Evolutionary conservation across 2,888 invertebrate species (phyloP).

Genomic region (Andricus curvator): DNA sequence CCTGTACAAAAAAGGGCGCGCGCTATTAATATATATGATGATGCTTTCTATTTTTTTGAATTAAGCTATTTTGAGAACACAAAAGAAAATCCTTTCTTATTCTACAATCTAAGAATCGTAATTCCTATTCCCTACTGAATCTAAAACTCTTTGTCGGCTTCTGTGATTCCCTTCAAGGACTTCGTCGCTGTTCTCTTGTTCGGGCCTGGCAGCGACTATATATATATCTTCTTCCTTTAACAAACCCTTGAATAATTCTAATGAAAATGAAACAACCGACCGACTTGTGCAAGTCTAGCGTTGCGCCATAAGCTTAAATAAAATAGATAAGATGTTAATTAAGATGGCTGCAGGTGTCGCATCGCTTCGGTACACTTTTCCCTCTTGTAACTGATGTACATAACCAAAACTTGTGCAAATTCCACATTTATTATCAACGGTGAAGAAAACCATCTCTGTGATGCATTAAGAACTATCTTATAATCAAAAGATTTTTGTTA

Average conservation of each 20-base stretch:
- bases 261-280: constrained; percentile 32
- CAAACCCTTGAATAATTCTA: constrained; percentile 40
- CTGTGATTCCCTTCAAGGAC: constrained; percentile 11
- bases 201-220: not conserved
- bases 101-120: not conserved
- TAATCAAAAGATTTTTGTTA: no score
- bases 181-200: not conserved
- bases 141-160: not conserved
- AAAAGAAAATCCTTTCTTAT: not conserved
- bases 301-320: constrained; percentile 50
- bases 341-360: constrained; percentile 44
- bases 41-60: not conserved
- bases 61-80: not conserved
- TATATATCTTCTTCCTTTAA: not conserved
- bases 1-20: no score
- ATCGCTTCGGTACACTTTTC: not conserved
- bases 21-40: no score
- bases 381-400: not conserved
- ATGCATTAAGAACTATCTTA: no score
- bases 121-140: not conserved
- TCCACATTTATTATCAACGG: not conserved
- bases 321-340: constrained; percentile 54
- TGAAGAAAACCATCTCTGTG: not conserved
- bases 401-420: not conserved
- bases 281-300: constrained; percentile 41